These are phyloP conservation scores for Siniperca knerii DNA, from an alignment of 2,113 vertebrate genomes.

Conservation along the genomic window DNA sequence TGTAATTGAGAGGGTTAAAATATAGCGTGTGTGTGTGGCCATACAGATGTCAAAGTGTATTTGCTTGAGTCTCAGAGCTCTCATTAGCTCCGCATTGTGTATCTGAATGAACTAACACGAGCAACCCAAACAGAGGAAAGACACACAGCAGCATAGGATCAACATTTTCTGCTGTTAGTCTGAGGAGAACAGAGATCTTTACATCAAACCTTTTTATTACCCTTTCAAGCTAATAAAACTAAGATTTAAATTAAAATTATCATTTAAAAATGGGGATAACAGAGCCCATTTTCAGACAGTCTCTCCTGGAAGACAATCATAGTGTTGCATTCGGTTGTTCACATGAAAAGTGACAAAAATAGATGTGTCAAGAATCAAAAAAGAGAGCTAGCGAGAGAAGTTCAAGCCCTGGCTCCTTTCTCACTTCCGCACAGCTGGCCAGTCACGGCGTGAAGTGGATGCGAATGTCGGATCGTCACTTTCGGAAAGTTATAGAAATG, in stretches of 20 bases:
- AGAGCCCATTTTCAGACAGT: no score
- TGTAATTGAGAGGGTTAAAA: constrained; percentile 5
- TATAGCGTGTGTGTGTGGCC: neutral
- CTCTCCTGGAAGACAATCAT: no score
- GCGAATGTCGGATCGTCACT: no score
- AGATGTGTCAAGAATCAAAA: no score
- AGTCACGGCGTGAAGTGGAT: no score
- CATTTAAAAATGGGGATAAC: no score
- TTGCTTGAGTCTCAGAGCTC: neutral
- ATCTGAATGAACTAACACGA: constrained; percentile 17
- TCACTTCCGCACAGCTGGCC: no score
- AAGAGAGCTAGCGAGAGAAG: no score
- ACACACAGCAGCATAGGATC: neutral
- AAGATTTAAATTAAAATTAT: neutral
- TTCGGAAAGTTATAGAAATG: no score
- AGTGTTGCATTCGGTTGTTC: no score
- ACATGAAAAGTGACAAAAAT: no score
- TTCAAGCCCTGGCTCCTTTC: no score
- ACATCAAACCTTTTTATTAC: neutral
- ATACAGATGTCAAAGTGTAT: neutral
- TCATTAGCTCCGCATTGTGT: neutral
- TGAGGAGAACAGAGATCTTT: neutral
- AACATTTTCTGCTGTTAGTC: neutral
- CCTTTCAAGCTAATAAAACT: neutral
- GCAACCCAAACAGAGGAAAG: neutral